These are phyloP conservation scores for Hyalella azteca DNA, from an alignment of 2,888 invertebrate genomes.

Conservation along the genomic window DNA sequence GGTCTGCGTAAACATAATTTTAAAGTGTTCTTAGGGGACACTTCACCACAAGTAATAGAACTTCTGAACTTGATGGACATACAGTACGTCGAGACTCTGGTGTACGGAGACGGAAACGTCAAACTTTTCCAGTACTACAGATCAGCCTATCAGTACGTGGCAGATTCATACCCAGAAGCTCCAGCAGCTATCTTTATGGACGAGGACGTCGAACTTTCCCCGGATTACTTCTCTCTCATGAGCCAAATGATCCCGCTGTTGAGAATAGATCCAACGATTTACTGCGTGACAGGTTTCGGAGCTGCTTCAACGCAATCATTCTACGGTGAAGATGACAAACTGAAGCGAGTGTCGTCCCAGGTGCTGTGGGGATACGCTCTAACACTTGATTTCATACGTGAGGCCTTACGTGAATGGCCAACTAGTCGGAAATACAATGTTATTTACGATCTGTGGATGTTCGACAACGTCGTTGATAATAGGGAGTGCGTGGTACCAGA, in stretches of 20 bases:
- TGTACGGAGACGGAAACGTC: constrained; percentile 43
- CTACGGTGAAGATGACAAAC: neutral
- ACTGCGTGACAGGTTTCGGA: constrained; percentile 48
- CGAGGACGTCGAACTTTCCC: constrained; percentile 55
- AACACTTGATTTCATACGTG: constrained; percentile 44
- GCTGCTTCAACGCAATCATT: neutral
- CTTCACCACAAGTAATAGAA: constrained; percentile 23
- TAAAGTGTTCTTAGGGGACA: constrained; percentile 45
- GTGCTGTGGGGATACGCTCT: constrained; percentile 55
- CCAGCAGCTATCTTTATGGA: constrained; percentile 54
- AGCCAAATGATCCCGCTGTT: constrained; percentile 50
- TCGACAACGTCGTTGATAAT: constrained; percentile 10
- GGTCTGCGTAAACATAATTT: constrained; percentile 45
- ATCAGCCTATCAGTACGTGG: constrained; percentile 43
- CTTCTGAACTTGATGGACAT: constrained; percentile 45
- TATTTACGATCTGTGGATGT: constrained; percentile 51
- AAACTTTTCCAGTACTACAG: constrained; percentile 55
- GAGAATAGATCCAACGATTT: constrained; percentile 43
- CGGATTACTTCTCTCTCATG: constrained; percentile 56
- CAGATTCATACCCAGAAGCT: constrained; percentile 39
- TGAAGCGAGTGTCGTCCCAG: constrained; percentile 44
- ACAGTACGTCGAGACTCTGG: constrained; percentile 38
- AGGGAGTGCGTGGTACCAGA: constrained; percentile 53
- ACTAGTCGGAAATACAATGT: neutral
- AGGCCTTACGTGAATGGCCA: constrained; percentile 48